phyloP scores from a whole-genome alignment of 2,797 vertebrate species.

The Mormyrops attenuatus region DNA sequence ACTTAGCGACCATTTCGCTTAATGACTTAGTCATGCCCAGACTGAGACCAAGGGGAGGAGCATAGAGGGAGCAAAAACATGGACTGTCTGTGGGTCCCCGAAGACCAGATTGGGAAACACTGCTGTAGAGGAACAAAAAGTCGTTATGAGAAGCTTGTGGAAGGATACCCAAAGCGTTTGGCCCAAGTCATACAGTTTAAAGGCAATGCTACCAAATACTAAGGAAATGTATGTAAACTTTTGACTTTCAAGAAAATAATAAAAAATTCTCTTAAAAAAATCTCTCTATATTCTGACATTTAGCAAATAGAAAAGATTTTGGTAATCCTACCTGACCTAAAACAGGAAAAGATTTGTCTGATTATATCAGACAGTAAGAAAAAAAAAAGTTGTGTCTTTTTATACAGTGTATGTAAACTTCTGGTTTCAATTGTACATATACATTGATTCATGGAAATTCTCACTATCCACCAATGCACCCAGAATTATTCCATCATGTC shows the following conservation, averaged over 20 bases:
- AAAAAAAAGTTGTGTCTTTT: not conserved
- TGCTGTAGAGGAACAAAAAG: too few relatives aligned
- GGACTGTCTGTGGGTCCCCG: not conserved
- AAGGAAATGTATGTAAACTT: too few relatives aligned
- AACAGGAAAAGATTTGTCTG: not conserved
- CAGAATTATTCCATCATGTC: constrained; percentile 6
- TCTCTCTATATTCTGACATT: not conserved
- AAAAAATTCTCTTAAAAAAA: not conserved
- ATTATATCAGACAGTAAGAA: not conserved
- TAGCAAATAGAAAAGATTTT: not conserved
- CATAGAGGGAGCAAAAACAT: not conserved
- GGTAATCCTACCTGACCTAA: not conserved
- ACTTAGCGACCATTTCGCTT: not conserved
- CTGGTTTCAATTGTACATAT: not conserved
- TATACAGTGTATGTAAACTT: not conserved
- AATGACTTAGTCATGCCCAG: not conserved
- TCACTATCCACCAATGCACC: not conserved
- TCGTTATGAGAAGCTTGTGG: too few relatives aligned
- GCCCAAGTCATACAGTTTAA: too few relatives aligned
- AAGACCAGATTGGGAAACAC: not conserved
- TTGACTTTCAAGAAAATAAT: too few relatives aligned
- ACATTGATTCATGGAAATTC: not conserved
- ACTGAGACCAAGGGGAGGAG: not conserved
- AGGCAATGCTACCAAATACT: too few relatives aligned
- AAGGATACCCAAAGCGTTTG: too few relatives aligned